Base-by-base conservation (phyloP, 2,888 invertebrate species). In the Margaritifera margaritifera region DNA sequence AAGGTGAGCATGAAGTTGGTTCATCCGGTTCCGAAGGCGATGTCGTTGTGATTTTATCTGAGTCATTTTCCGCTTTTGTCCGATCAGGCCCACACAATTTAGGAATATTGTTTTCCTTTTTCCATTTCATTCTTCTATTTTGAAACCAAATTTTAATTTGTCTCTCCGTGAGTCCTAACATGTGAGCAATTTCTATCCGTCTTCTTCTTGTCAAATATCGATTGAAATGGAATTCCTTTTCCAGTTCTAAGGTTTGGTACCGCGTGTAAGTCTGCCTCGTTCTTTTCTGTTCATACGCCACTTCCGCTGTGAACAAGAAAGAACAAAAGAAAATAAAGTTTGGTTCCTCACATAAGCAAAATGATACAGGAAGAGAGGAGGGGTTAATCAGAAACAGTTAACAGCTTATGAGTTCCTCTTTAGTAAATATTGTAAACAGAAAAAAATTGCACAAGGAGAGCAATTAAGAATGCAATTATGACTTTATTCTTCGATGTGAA, bases 161-260 rank as follows among this genome's bases (percentile, higher is more conserved):
- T 88, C 98, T 92, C 92, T 98, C 98, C 81, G 97, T 97, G 89
- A 98, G 93, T 91, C 97, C 97, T 84, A 98, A 93, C 88, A 97
- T 96, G 91, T 98, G 98, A 83, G 98, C 98, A 89, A 98, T 98
- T 92, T 98, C 98, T 91, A 98, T 98, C 90, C 98, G 93, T 92
- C 98, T 93, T 92, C 98, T 93, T 91, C 98, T 93, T 90, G 98
- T 98, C 92, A 98, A 94, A 93, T 98, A 98, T 90, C 97, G 94
- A 92, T 98, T 98, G 93, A 96, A 98, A 92, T 98, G 98, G 93
- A 98, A 98, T 92, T 98, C 98, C 91, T 98, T 98, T 92, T 98
- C 98, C 91, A 98, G 92, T 92, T 98, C 98, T 90, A 98, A 93
- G 69, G 98, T 98, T 92, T 98, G 98, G 93, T 97, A 97, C 90